A percentile compares a stretch with the other conserved stretches of the same genome.
Evolutionary conservation across 2,113 vertebrate species (phyloP).

Genomic region (Cebidichthys violaceus): DNA sequence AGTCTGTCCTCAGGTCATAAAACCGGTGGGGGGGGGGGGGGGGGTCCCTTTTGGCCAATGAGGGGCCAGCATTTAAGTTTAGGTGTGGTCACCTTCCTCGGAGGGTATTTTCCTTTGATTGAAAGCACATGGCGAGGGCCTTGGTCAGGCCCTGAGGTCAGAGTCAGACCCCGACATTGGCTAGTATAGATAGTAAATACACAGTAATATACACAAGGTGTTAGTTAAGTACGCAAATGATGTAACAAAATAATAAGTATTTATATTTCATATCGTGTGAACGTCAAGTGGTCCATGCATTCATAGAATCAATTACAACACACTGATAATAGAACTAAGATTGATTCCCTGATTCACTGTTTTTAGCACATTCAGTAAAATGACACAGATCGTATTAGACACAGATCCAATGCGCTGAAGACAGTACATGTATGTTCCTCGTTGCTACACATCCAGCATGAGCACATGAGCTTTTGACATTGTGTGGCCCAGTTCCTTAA

Average conservation of each 20-base stretch:
- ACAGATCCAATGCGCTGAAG: not conserved
- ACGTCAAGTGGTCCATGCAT: not conserved
- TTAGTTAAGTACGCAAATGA: no score
- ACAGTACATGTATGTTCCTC: not conserved
- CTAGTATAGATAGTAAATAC: no score
- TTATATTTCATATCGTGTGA: not conserved
- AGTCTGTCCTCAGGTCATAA: no score
- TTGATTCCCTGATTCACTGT: not conserved
- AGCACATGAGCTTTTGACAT: not conserved
- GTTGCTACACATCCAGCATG: not conserved
- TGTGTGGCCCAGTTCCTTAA: not conserved
- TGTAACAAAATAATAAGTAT: not conserved
- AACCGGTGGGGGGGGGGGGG: no score
- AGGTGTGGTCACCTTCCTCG: no score
- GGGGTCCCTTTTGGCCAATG: no score
- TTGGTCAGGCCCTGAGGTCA: no score
- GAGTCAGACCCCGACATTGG: no score
- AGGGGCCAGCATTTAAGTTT: no score
- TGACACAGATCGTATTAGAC: not conserved
- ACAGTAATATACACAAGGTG: no score
- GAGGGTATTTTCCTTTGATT: no score
- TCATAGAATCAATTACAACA: not conserved
- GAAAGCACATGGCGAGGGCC: no score
- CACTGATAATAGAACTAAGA: not conserved
- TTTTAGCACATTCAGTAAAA: not conserved